These are phyloP conservation scores for Agriotes lineatus DNA, from an alignment of 2,888 invertebrate species.

Conservation along the genomic window DNA sequence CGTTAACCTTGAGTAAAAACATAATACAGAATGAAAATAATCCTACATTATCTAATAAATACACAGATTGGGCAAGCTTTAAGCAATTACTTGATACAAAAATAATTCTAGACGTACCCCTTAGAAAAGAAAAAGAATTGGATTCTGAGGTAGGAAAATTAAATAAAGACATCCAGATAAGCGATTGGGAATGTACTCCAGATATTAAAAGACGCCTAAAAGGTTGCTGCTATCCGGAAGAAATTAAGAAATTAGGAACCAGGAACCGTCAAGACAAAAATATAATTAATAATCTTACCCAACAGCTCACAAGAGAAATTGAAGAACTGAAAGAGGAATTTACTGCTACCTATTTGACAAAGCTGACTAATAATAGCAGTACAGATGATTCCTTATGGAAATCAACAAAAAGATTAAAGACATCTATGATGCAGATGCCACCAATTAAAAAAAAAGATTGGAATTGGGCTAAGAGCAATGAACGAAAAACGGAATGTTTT, in stretches of 20 bases:
- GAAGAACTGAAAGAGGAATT: not conserved
- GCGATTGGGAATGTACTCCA: not conserved
- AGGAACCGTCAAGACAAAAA: not conserved
- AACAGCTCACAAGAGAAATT: not conserved
- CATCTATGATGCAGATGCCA: conserved; percentile 8
- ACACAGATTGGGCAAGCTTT: too few relatives aligned
- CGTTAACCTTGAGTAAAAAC: too few relatives aligned
- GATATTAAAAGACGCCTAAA: not conserved
- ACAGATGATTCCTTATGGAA: conserved; percentile 12
- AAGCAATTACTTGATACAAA: not conserved
- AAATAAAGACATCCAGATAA: not conserved
- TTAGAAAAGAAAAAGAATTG: not conserved
- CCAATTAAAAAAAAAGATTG: conserved; percentile 20
- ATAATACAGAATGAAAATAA: not conserved
- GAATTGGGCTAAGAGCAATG: conserved; percentile 3
- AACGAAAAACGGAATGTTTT: not conserved
- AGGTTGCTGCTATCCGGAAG: not conserved
- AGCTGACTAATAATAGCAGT: not conserved
- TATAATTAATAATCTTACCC: not conserved
- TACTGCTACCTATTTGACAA: not conserved
- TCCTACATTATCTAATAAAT: not conserved
- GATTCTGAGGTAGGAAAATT: not conserved
- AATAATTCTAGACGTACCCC: not conserved
- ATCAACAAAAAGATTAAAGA: conserved; percentile 20
- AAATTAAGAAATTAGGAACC: not conserved